Conservation (phyloP, 2,113 vertebrate species). For the Arenaria interpres region DNA sequence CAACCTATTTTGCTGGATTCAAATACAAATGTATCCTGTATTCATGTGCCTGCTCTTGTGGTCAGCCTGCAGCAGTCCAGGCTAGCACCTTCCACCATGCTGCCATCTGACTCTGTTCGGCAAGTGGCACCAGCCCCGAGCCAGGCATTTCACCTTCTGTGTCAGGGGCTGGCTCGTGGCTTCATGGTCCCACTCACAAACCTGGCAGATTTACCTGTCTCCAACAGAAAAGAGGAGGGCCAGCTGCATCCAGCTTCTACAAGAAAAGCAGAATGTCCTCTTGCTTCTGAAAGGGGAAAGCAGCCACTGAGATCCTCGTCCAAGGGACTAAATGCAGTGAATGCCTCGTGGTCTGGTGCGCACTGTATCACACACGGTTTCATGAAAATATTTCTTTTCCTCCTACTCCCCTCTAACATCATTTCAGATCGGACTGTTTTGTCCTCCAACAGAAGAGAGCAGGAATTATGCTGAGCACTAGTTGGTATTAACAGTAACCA, state of each 20-base stretch:
- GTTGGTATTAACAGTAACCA: not conserved
- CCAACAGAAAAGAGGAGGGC: not conserved
- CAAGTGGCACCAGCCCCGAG: not conserved
- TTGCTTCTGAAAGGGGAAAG: not conserved
- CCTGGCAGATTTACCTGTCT: slow-evolving; percentile 34
- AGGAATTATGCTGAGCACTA: not conserved
- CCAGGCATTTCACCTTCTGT: not conserved
- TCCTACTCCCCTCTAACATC: not conserved
- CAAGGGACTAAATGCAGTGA: slow-evolving; percentile 12
- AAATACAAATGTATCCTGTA: not conserved
- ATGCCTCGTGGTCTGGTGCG: not conserved
- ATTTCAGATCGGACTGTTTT: not conserved
- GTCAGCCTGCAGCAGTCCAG: not conserved
- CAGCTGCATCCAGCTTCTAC: not conserved
- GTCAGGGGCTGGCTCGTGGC: not conserved
- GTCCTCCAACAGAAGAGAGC: not conserved
- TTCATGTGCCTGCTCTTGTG: not conserved
- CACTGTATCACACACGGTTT: not conserved
- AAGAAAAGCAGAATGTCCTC: not conserved
- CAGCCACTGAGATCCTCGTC: not conserved
- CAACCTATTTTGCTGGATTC: not conserved
- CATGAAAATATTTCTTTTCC: not conserved
- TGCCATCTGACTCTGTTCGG: not conserved
- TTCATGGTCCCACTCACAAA: not conserved
- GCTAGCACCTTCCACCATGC: slow-evolving; percentile 6